Conservation (phyloP, 2,113 vertebrate genomes). For the Atrichornis clamosus region DNA sequence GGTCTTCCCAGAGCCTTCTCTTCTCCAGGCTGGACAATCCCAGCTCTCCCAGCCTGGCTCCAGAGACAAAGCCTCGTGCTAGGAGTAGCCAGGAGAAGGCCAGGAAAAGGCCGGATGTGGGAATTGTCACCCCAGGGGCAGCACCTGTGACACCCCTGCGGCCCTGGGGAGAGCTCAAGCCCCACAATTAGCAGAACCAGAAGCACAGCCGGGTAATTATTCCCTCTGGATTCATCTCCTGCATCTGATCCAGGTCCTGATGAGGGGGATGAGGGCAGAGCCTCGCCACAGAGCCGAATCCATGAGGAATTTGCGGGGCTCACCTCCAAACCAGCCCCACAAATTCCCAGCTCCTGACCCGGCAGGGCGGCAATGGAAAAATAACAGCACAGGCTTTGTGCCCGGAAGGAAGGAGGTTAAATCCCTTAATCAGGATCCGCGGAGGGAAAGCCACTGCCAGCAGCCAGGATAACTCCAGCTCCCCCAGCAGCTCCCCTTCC, state of each 20-base stretch:
- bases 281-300: fast-evolving
- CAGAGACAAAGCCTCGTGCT: fast-evolving
- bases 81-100: fast-evolving
- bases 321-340: background rate
- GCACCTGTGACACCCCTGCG: fast-evolving
- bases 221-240: background rate
- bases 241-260: background rate
- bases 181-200: fast-evolving
- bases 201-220: fast-evolving
- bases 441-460: background rate
- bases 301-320: fast-evolving
- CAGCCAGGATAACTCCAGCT: background rate
- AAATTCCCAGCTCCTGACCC: background rate
- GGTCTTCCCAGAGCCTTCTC: background rate
- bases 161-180: fast-evolving
- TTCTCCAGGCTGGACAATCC: background rate
- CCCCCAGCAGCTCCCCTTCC: background rate
- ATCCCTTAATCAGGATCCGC: conserved; percentile 18
- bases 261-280: background rate
- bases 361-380: background rate
- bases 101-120: fast-evolving
- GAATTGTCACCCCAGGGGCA: background rate
- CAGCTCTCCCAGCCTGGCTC: background rate
- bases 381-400: background rate
- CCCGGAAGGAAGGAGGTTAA: background rate